These are phyloP conservation scores for Parazoanthus atlanticus DNA, from an alignment of 92 coral and sea anemone species.

Conservation along the genomic window DNA sequence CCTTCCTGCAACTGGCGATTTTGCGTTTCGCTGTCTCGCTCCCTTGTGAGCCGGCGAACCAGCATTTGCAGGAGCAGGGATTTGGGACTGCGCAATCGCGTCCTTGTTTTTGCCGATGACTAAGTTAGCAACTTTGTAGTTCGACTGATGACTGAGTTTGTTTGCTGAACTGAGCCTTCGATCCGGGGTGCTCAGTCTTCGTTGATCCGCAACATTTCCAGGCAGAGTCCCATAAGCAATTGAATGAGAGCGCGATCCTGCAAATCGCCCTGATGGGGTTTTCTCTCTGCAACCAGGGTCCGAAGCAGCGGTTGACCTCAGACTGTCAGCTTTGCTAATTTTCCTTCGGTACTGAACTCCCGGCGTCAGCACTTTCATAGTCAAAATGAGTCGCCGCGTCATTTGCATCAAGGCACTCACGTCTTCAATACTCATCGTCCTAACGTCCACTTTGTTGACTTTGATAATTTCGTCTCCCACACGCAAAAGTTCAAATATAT, in stretches of 20 bases:
- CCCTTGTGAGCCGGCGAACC: conserved; percentile 57
- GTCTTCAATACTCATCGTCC: conserved; percentile 93
- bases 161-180: conserved; percentile 65
- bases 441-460: conserved; percentile 96
- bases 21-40: conserved; percentile 71
- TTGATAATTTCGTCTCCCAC: conserved; percentile 96
- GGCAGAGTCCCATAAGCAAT: conserved; percentile 68
- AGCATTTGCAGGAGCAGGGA: conserved; percentile 58
- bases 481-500: conserved; percentile 94
- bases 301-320: conserved; percentile 54
- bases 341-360: conserved; percentile 71
- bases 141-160: conserved; percentile 82
- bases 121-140: conserved; percentile 96
- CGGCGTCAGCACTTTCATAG: conserved; percentile 98
- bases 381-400: conserved; percentile 91
- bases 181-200: conserved; percentile 52
- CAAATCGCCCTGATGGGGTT: conserved; percentile 9
- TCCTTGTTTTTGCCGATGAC: conserved; percentile 93
- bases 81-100: conserved; percentile 52
- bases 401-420: conserved; percentile 99
- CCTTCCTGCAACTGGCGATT: conserved; percentile 87
- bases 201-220: conserved; percentile 61
- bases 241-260: conserved; percentile 40
- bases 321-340: conserved; percentile 68
- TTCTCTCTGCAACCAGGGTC: conserved; percentile 47